Evolutionary conservation across 2,113 vertebrate genomes (phyloP).

Genomic region (Sturnus vulgaris): DNA sequence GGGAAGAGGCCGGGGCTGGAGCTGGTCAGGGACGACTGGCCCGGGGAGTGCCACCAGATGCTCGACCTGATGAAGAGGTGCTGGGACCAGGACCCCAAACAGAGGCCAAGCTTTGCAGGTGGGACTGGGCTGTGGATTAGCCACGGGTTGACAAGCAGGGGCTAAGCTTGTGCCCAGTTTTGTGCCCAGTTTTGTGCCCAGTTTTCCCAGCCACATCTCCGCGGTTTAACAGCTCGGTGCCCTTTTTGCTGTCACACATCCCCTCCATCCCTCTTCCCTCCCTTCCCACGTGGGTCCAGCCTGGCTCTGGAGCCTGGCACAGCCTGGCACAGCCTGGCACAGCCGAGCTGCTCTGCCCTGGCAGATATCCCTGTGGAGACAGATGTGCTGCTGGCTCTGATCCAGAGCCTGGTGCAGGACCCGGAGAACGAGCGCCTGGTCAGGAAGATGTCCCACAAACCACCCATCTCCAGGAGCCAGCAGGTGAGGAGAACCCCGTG

Average conservation of each 20-base stretch:
- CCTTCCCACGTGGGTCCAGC: fast-evolving
- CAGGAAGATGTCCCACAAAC: conserved; percentile 60
- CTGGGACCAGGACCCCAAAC: conserved; percentile 79
- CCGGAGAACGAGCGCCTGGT: conserved; percentile 30
- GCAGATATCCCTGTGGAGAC: conserved; percentile 63
- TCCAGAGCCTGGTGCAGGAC: conserved; percentile 58
- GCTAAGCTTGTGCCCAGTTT: fast-evolving
- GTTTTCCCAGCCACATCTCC: fast-evolving
- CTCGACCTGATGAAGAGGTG: conserved; percentile 80
- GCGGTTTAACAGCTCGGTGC: not conserved
- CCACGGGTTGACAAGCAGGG: not conserved
- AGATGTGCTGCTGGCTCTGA: conserved; percentile 63
- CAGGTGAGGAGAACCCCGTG: conserved; percentile 19
- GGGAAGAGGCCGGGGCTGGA: conserved; percentile 78
- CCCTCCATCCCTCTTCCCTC: not conserved
- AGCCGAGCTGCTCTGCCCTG: not conserved
- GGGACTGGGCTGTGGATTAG: not conserved
- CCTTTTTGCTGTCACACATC: not conserved
- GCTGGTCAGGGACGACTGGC: conserved; percentile 70
- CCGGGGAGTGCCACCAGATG: conserved; percentile 78
- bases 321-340: too few species aligned
- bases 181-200: too few species aligned
- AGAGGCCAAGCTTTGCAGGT: conserved; percentile 75
- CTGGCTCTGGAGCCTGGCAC: not conserved
- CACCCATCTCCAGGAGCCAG: not conserved